Evolutionary conservation across 2,797 vertebrate species (phyloP).

Genomic region (Enteromius paludinosus): DNA sequence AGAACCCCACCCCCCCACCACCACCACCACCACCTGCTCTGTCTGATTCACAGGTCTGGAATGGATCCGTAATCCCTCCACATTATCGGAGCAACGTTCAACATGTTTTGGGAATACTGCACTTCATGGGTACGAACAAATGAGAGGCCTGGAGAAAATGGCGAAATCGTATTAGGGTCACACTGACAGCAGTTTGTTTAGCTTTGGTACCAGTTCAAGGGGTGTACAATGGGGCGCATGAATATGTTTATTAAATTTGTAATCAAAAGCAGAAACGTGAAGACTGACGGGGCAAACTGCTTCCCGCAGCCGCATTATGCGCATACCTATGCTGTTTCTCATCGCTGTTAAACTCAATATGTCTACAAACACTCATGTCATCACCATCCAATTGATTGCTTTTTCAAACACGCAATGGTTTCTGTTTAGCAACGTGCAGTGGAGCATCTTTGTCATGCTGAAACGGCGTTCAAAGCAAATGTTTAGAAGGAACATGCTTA

Average conservation of each 20-base stretch:
- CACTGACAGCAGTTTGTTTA: not conserved
- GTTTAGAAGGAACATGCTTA: constrained; percentile 29
- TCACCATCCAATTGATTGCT: constrained; percentile 13
- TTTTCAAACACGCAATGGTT: constrained; percentile 19
- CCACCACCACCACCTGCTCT: constrained; percentile 65
- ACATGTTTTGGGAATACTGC: constrained; percentile 64
- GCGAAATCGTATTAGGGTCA: constrained; percentile 10
- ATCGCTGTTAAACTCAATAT: constrained; percentile 1
- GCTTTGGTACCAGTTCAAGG: constrained; percentile 7
- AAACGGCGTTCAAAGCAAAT: constrained; percentile 28
- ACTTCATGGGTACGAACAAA: not conserved
- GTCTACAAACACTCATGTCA: constrained; percentile 33
- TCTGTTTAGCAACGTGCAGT: not conserved
- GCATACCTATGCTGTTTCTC: constrained; percentile 17
- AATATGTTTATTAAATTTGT: constrained; percentile 40
- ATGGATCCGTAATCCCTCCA: constrained; percentile 69
- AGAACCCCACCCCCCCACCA: not conserved
- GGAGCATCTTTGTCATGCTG: not conserved
- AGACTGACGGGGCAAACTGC: constrained; percentile 49
- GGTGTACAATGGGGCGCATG: not conserved
- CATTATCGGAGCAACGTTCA: constrained; percentile 64
- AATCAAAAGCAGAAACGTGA: constrained; percentile 46
- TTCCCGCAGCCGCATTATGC: constrained; percentile 35
- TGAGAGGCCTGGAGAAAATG: constrained; percentile 3
- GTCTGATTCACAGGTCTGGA: constrained; percentile 73